Conservation (phyloP, 2,113 vertebrate species). For the Mobula birostris region DNA sequence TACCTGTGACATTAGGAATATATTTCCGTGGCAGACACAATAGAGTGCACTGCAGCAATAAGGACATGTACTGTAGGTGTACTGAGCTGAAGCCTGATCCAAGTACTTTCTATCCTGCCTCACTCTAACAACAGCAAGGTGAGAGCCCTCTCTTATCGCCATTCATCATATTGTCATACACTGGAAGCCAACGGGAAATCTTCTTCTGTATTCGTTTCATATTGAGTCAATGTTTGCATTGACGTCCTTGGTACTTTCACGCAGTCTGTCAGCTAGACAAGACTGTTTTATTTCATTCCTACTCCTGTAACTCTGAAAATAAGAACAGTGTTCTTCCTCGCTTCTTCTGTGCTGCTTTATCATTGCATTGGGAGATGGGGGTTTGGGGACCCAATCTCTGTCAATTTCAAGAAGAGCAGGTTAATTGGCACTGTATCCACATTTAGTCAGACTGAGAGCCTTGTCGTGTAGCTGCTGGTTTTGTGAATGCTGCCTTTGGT, state of each 20-base stretch:
- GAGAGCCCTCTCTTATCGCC: background rate
- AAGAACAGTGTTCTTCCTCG: background rate
- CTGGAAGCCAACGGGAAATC: conserved; percentile 3
- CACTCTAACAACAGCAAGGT: background rate
- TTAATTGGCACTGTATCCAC: background rate
- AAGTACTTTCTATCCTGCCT: background rate
- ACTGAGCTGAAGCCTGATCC: background rate
- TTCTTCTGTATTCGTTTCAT: background rate
- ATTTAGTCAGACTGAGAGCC: background rate
- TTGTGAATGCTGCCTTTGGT: background rate
- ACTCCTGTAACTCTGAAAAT: too few species aligned
- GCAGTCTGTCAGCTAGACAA: background rate
- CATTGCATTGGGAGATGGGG: too few species aligned
- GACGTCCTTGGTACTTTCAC: background rate
- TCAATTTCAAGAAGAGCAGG: background rate
- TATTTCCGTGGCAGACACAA: background rate
- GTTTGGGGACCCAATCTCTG: background rate
- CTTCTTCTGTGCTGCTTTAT: background rate
- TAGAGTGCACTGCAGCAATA: background rate
- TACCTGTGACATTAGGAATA: background rate
- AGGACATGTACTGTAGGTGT: background rate
- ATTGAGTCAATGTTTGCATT: background rate
- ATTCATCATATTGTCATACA: background rate
- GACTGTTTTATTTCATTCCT: too few species aligned
- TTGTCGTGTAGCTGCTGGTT: background rate